Base-by-base conservation (phyloP, 2,888 invertebrate genomes). In the Crossocerus cetratus region DNA sequence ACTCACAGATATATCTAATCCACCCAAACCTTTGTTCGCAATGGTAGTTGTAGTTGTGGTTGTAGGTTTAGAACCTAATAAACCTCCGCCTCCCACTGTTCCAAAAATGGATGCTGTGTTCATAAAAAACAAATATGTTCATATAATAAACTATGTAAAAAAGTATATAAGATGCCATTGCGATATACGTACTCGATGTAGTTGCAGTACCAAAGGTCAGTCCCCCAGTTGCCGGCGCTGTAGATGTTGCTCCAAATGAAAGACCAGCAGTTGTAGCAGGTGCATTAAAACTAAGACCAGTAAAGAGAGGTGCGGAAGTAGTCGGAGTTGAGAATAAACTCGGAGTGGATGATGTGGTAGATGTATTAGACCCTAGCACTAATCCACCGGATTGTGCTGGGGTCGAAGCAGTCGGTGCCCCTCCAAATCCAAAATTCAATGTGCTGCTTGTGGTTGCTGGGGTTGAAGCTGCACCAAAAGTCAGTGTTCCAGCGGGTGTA, bases 1-100 rank as follows among this genome's bases (percentile, higher is more conserved):
- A 66, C 88, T 90, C 64, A 91, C 88, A 1, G 91, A 89, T 8
- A 93, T 91, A 58, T 94, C 93, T 18, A 94, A 91, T 1, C 95
- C 95, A 14, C 96, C 96, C 20, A 96, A 91, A 4, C 96, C 96
- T 43, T 93, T 89, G 74, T 92, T 92, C 2, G 92, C 86, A 22
- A 91, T 88, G 18, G 87, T 80, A 57, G 88, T 83, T 22, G 86
- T 78, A 76, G 87, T 84, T 8, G 81, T 62, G 14, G 84, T 76
- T 2, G 81, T 72, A 4, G 86, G 77, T 69, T 89, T 88, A 11
- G 86, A 74, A 59, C 86, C 87, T 67, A 89, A 85, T 22, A 88
- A 77, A 42, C 86, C 83, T 11, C 82, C 79, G n/a, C 84, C 76
- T 43, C 79, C 66, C 20, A 55, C 21, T 4, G 76, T 43, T 42